Percentiles rank a stretch among this genome's conserved stretches.
Evolutionary conservation across 2,888 invertebrate genomes (phyloP).

Genomic region (Pristionchus maxplancki): DNA sequence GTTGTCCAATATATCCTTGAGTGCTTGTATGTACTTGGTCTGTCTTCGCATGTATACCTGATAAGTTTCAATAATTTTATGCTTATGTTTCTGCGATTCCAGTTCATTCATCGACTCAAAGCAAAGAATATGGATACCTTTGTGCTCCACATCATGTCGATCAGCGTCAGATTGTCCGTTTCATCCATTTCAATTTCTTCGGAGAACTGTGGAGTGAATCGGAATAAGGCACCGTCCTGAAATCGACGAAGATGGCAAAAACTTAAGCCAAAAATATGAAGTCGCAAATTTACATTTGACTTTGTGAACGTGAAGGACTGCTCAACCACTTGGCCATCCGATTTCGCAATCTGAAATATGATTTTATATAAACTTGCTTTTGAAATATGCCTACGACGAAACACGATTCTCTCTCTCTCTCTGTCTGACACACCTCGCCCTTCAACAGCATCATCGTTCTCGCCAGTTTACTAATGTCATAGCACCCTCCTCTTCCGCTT

Average conservation of each 20-base stretch:
- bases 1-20: neutral
- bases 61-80: too few species aligned
- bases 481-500: neutral
- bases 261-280: neutral
- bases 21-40: neutral
- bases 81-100: neutral
- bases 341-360: neutral
- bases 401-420: too few species aligned
- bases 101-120: neutral
- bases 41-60: neutral
- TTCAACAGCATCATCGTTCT: neutral
- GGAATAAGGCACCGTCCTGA: neutral
- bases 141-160: neutral
- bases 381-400: neutral
- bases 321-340: neutral
- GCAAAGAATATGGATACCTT: too few species aligned
- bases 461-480: neutral
- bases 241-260: neutral
- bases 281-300: neutral
- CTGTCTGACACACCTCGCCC: neutral
- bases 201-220: neutral
- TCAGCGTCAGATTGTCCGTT: neutral
- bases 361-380: neutral
- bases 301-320: neutral
- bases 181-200: neutral